Base-by-base conservation (phyloP, 2,888 invertebrate species). In the Torymus auratus region DNA sequence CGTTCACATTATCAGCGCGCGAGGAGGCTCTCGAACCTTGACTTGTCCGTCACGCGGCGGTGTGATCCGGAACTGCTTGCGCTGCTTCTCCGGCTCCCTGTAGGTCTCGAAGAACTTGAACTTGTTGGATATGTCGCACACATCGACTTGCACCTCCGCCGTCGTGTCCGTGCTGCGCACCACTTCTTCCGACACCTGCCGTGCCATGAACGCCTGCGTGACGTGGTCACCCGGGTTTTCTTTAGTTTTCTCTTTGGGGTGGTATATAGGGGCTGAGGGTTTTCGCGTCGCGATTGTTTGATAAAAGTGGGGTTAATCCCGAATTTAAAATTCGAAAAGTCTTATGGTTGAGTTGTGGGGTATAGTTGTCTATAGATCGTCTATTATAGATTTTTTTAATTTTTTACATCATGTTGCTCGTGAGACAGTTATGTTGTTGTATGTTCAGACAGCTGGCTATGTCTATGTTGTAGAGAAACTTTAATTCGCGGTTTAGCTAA, bases 91-190 rank as follows among this genome's bases (percentile, higher is more conserved):
- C 85, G 95, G 94, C 70, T 96, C 95, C 87, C 93, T 94, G 92
- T 96, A 97, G 0, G 95, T 95, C 93, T 97, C 97, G 92, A 97
- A 97, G 93, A 97, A 97, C 91, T 96, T 95, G 93, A 97, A 98
- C 87, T 96, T 94, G 89, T 96, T 95, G 77, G 96, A 94, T 85
- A 97, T 94, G 91, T 97, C 96, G 0, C 95, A 94, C 0, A 96
- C 96, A 91, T 95, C 94, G 78, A 96, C 94, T 87, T 94, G 93
- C 23, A 96, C 94, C 86, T 97, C 96, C 81, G 96, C 96, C 55
- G 94, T 90, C 80, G 93, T 93, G 88, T 96, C 95, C 13, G 93
- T 94, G 14, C 95, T 94, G 84, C 95, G 94, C 14, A 97, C 94
- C 84, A 96, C 93, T 89, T 96, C 96, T 81, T 94, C 94, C 78